Base-by-base conservation (phyloP, 2,113 vertebrate species). In the Forbesichthys agassizii region DNA sequence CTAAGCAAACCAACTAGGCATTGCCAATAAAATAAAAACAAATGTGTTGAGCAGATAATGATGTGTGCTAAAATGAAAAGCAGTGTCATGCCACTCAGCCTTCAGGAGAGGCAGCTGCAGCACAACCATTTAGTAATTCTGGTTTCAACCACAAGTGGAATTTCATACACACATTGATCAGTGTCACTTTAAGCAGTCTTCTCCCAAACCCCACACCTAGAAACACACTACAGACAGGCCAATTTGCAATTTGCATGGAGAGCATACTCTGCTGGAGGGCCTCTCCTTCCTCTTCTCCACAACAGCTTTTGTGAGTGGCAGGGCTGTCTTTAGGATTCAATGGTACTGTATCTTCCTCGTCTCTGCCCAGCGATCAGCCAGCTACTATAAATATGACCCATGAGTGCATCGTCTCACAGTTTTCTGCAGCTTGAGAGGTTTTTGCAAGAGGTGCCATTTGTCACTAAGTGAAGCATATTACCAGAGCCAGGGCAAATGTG, bases 371-470 rank as follows among this genome's bases (percentile, higher is more conserved):
- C 61, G 55, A 75, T 77, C 62, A 66, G 61, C 75, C 78, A 78
- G 64, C 69, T 68, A 52, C 84, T 86, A 82, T 84, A 83, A 87
- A 86, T 88, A 82, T 73, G 78, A 75, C 56, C 73, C 71, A 75
- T 67, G 77, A 85, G 71, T 69, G 78, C 72, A 73, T 81, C 64
- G 36, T 72, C 74, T 73, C 74, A 60, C 76, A 13, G 71, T 62
- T 64, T 73, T 75, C 68, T 73, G 72, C 61, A 5, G 71, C 54
- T 81, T 48, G 64, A 36, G 51, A 73, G 66, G 75, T 71, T 77
- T 86, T 75, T 61, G 64, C 73, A 66, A 76, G 56, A 71, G 20
- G 48, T 49, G 16, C 73, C 70, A 83, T 78, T 84, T 82, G 66
- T 82, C 68, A 64, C 69, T 56, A 53, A 64, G 33, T 61, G 69